Conservation (phyloP, 2,888 invertebrate genomes). For the Hypselothyrea guttata region DNA sequence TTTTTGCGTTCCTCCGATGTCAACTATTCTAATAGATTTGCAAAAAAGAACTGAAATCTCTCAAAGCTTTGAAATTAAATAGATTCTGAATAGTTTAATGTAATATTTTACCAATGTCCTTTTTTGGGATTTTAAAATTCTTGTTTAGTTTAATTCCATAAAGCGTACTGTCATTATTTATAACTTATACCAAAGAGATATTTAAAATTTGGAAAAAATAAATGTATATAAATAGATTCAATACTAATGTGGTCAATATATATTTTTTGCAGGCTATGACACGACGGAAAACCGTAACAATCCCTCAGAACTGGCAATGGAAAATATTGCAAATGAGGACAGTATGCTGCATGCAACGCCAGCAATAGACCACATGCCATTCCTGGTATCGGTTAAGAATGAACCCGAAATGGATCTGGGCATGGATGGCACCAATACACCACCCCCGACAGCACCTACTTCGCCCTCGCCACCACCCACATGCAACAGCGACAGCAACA, state of each 20-base stretch:
- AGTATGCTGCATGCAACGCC: constrained; percentile 17
- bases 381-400: constrained; percentile 53
- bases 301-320: constrained; percentile 42
- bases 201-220: too few relatives aligned
- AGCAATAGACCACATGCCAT: constrained; percentile 53
- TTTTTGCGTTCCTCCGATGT: too few relatives aligned
- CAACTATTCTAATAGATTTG: too few relatives aligned
- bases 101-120: too few relatives aligned
- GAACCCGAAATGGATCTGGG: constrained; percentile 63
- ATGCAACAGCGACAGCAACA: not conserved
- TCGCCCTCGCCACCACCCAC: constrained; percentile 49
- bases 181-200: not conserved
- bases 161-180: too few relatives aligned
- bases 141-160: too few relatives aligned
- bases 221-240: too few relatives aligned
- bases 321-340: constrained; percentile 43
- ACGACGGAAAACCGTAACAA: constrained; percentile 33
- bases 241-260: too few relatives aligned
- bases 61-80: too few relatives aligned
- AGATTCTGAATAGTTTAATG: too few relatives aligned
- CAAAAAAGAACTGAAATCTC: too few relatives aligned
- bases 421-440: constrained; percentile 60
- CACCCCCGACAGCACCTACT: constrained; percentile 67
- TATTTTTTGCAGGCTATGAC: constrained; percentile 67
- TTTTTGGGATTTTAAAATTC: too few relatives aligned